Evolutionary conservation across 2,797 vertebrate genomes (phyloP), one percentile per base, ranked within the genome.

Genomic region (Salarias fasciatus): DNA sequence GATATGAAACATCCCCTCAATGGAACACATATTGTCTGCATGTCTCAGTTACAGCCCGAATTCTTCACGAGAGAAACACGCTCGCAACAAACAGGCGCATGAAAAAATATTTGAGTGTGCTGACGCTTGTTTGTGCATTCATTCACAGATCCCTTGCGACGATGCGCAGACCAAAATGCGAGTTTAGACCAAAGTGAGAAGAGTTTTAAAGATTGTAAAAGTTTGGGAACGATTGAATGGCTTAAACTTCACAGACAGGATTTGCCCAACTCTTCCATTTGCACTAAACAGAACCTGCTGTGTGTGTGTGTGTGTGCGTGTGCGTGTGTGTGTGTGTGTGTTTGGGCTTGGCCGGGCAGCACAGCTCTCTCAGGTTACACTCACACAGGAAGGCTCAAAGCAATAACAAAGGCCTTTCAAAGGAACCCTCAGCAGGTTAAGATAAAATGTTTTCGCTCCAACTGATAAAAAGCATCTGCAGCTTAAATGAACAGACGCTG

Each of bases 381-480:
- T 84, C 80, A 88, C 82, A 87, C 88, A 92, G 90, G 89, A 91
- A 92, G 87, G 82, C 90, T 89, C 86, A 76, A 69, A 89, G 86
- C 84, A 88, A 92, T 86, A 92, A 91, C 88, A 92, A 91, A 86
- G 79, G 79, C 75, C 81, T 90, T 90, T 92, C 83, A 89, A 90
- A 90, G 79, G 80, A 86, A 85, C 78, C 87, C 85, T 88, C 83
- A 89, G 85, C 85, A 89, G 82, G 83, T 90, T 90, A 85, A 90
- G 83, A 92, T 90, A 86, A 90, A 92, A 91, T 91, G 86, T 89
- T 92, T 91, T 90, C 72, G 49, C 86, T 89, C 79, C 73, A 72
- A 77, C 84, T 90, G 90, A 92, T 92, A 85, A 88, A 91, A 92
- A 91, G 86, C 88, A 91, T 90, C 90, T 91, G 91, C 79, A 68